Conservation (phyloP, 2,888 invertebrate species). For the Diarsia rubi region DNA sequence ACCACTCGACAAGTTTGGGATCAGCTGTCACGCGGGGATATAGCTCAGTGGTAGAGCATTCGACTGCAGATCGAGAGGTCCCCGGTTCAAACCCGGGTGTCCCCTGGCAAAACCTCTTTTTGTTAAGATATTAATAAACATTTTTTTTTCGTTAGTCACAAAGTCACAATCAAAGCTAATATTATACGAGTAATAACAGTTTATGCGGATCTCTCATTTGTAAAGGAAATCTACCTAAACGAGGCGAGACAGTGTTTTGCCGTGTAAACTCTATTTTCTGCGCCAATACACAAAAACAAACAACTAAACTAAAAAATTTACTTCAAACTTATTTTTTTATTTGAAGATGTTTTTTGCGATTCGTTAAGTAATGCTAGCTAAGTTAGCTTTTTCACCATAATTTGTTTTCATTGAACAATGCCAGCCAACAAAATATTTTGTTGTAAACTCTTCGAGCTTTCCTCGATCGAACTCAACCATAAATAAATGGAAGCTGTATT, state of each 20-base stretch:
- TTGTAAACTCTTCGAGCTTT: neutral
- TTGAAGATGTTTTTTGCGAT: neutral
- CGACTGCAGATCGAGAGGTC: conserved; percentile 77
- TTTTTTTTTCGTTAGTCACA: neutral
- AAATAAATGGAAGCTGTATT: conserved; percentile 3
- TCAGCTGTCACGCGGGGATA: conserved; percentile 73
- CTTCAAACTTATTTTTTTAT: neutral
- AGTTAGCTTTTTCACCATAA: neutral
- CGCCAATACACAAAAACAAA: neutral
- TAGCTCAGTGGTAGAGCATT: conserved; percentile 88
- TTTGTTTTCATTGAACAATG: neutral
- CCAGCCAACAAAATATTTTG: neutral
- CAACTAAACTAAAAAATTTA: too few relatives aligned
- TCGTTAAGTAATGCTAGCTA: neutral
- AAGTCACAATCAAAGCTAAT: too few relatives aligned
- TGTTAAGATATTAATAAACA: neutral
- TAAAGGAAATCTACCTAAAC: too few relatives aligned
- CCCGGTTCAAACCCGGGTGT: conserved; percentile 88
- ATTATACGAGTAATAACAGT: too few relatives aligned
- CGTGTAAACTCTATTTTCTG: neutral
- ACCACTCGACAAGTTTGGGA: neutral
- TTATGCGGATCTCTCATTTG: too few relatives aligned
- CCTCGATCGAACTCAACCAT: neutral
- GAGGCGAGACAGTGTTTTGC: too few relatives aligned
- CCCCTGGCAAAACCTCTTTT: conserved; percentile 69